Percentiles rank a stretch among this genome's conserved stretches.
Conservation (phyloP, 2,797 vertebrate species). For the Periophthalmus magnuspinnatus region DNA sequence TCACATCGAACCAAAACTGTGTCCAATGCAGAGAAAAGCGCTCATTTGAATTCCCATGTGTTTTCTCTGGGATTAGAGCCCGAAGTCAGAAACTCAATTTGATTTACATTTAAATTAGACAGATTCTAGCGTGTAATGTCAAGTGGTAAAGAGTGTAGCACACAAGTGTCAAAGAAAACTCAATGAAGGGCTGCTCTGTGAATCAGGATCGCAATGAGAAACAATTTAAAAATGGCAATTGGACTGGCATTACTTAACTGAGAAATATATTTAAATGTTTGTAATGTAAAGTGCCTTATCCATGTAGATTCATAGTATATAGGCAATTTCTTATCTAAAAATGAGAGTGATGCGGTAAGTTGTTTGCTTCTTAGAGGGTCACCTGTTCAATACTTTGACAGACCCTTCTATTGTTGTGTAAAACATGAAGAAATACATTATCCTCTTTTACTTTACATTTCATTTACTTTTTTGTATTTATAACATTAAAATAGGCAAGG, state of each 20-base stretch:
- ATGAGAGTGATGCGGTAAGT: too few species aligned
- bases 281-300: neutral
- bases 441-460: too few species aligned
- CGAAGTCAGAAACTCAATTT: conserved; percentile 11
- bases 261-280: neutral
- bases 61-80: neutral
- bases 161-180: neutral
- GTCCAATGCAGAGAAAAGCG: conserved; percentile 27
- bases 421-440: too few species aligned
- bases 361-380: too few species aligned
- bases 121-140: neutral
- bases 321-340: too few species aligned
- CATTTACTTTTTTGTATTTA: too few species aligned
- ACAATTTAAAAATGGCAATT: too few species aligned
- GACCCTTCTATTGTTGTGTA: too few species aligned
- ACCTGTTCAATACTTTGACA: too few species aligned
- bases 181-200: neutral
- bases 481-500: too few species aligned
- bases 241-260: neutral
- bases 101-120: conserved; percentile 10
- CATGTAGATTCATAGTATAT: too few species aligned
- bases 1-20: conserved; percentile 17
- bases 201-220: neutral
- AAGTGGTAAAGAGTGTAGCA: neutral
- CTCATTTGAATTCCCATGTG: conserved; percentile 27